Conservation (phyloP, 2,888 invertebrate genomes). For the Synanthedon formicaeformis region DNA sequence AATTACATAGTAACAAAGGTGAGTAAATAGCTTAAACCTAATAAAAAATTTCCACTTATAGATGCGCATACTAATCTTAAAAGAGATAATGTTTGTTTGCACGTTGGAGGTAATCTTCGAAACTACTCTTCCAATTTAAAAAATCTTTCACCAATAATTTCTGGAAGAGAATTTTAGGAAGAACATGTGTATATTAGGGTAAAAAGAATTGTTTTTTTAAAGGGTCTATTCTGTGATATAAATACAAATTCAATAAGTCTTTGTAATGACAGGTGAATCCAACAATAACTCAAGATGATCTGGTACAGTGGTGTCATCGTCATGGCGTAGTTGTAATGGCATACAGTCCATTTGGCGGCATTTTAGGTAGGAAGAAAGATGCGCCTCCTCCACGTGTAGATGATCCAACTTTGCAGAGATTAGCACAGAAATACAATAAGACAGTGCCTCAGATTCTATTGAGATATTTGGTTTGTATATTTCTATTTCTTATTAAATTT, state of each 20-base stretch:
- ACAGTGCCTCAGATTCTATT: slow-evolving; percentile 75
- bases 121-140: too few relatives aligned
- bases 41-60: too few relatives aligned
- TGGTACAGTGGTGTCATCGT: slow-evolving; percentile 77
- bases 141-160: too few relatives aligned
- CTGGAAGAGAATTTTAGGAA: too few relatives aligned
- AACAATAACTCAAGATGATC: slow-evolving; percentile 76
- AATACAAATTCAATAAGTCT: slow-evolving; percentile 1
- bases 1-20: too few relatives aligned
- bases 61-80: too few relatives aligned
- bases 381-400: slow-evolving; percentile 62
- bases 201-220: neutral
- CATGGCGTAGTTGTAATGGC: slow-evolving; percentile 76
- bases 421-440: slow-evolving; percentile 74
- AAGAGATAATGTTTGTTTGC: too few relatives aligned
- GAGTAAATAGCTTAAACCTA: too few relatives aligned
- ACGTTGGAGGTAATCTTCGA: too few relatives aligned
- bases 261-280: slow-evolving; percentile 73
- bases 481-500: neutral
- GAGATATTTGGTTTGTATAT: slow-evolving; percentile 71
- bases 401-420: slow-evolving; percentile 56
- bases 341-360: slow-evolving; percentile 78
- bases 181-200: too few relatives aligned
- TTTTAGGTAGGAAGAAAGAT: slow-evolving; percentile 38
- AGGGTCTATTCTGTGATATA: neutral